Base-by-base conservation (phyloP, 2,113 vertebrate species). In the Lophochroa leadbeateri region DNA sequence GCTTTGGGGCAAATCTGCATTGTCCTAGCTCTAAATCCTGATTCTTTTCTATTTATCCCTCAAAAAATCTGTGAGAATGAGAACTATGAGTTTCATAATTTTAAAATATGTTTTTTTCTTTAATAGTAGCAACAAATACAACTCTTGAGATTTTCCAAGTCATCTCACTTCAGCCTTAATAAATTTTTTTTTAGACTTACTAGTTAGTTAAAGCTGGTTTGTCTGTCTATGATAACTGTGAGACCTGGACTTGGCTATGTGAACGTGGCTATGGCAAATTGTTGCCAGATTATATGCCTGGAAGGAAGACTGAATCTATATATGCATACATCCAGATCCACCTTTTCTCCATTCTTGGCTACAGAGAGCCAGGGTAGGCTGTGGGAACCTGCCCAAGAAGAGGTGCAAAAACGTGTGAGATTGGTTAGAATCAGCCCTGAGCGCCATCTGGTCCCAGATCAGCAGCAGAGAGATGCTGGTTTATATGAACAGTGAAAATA, bases 31-130 rank as follows among this genome's bases (percentile, higher is more conserved):
- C 46, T 82, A 82, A 78, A 75, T 86, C 23, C 64, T 75, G 46
- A 24, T 82, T 82, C 61, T 71, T 92, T 96, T 82, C 16, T 70
- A 13, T 63, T 83, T 89, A 5, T 77, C 24, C 9, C 28, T 67
- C 17, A 2, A 37, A 80, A 74, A 49, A n/a, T 12, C 25, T 20
- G 25, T 17, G 35, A 61, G 82, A 90, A 86, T 83, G 10, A 86
- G 12, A 63, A 72, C 8, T 76, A 3, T 70, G 31, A 78, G 71
- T 81, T 86, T 81, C 67, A 29, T 44, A 25, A 41, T 63, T 82
- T 64, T 39, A 41, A 70, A 58, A 13, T 78, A 12, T 4, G 23
- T 44, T 47, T 82, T 75, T 17, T 63, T 81, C 18, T 61, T 24
- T 74, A 78, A 58, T 29, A n/a, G 10, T 53, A 69, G 24, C 37